These are phyloP conservation scores for Planiliza haematocheilus DNA, from an alignment of 2,113 vertebrate genomes.

Conservation along the genomic window DNA sequence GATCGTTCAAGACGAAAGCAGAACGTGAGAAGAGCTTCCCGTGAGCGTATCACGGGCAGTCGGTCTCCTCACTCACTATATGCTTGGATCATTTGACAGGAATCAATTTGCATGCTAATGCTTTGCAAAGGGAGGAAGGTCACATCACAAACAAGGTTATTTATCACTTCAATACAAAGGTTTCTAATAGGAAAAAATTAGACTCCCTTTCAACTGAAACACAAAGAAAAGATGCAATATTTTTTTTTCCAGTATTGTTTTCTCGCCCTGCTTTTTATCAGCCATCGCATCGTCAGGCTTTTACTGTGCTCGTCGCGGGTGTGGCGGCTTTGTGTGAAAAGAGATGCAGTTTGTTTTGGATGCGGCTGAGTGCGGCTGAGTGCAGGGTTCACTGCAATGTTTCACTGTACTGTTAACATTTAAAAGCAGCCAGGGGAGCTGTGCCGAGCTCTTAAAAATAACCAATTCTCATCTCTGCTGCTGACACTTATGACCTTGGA, in stretches of 20 bases:
- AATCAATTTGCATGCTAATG: slow-evolving; percentile 75
- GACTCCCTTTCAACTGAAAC: slow-evolving; percentile 1
- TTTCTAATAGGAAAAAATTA: slow-evolving; percentile 49
- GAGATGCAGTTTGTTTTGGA: slow-evolving; percentile 53
- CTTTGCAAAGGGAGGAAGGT: slow-evolving; percentile 58
- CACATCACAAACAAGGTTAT: slow-evolving; percentile 69
- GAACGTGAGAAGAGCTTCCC: slow-evolving; percentile 22
- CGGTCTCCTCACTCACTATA: slow-evolving; percentile 50
- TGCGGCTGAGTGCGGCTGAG: slow-evolving; percentile 53
- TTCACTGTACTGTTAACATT: slow-evolving; percentile 75
- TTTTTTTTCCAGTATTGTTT: background rate
- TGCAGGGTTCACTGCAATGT: slow-evolving; percentile 62
- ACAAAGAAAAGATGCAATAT: background rate
- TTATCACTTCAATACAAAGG: slow-evolving; percentile 50
- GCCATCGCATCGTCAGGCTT: slow-evolving; percentile 17
- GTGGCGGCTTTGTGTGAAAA: slow-evolving; percentile 51
- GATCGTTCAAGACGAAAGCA: slow-evolving; percentile 17
- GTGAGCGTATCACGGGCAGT: slow-evolving; percentile 15
- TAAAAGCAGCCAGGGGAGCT: slow-evolving; percentile 75
- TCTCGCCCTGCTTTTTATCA: slow-evolving; percentile 34
- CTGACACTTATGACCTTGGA: slow-evolving; percentile 76
- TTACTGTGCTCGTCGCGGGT: slow-evolving; percentile 7
- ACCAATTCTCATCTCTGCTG: slow-evolving; percentile 72
- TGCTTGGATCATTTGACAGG: slow-evolving; percentile 55
- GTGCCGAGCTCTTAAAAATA: slow-evolving; percentile 71